A percentile compares a stretch with the other conserved stretches of the same genome.
Conservation (phyloP, 2,113 vertebrate species). For the Esox niger region DNA sequence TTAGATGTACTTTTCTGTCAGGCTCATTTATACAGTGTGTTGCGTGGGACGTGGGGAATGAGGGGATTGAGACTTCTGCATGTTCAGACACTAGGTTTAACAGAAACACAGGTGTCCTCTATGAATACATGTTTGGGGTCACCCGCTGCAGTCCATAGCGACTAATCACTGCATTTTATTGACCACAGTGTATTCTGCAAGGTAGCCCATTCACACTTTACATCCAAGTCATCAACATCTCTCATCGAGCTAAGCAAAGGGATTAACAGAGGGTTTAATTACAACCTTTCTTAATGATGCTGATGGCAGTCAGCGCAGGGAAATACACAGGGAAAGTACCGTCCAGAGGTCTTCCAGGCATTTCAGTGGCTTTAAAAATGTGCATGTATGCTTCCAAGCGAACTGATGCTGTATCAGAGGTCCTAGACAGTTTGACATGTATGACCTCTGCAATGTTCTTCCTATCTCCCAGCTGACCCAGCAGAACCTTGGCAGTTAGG, state of each 20-base stretch:
- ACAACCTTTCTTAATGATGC: neutral
- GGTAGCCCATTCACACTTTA: too few species aligned
- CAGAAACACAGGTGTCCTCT: constrained; percentile 6
- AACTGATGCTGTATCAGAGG: neutral
- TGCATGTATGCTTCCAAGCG: neutral
- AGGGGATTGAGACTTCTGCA: too few species aligned
- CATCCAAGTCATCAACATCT: neutral
- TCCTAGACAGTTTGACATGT: neutral
- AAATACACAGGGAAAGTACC: neutral
- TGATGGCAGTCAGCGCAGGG: neutral
- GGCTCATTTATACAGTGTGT: too few species aligned
- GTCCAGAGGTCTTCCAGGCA: neutral
- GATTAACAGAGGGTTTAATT: neutral
- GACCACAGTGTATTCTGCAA: too few species aligned
- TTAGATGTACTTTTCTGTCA: too few species aligned
- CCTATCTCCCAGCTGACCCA: neutral
- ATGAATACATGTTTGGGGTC: neutral
- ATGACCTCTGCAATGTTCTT: neutral
- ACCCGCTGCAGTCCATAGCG: neutral
- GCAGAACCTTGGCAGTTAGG: neutral
- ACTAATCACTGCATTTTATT: neutral
- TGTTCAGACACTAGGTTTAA: constrained; percentile 7
- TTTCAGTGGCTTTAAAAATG: neutral
- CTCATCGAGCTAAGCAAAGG: neutral
- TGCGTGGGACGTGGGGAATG: too few species aligned